phyloP scores from a whole-genome alignment of 2,888 invertebrate genomes.

The Amphimallon solstitiale region DNA sequence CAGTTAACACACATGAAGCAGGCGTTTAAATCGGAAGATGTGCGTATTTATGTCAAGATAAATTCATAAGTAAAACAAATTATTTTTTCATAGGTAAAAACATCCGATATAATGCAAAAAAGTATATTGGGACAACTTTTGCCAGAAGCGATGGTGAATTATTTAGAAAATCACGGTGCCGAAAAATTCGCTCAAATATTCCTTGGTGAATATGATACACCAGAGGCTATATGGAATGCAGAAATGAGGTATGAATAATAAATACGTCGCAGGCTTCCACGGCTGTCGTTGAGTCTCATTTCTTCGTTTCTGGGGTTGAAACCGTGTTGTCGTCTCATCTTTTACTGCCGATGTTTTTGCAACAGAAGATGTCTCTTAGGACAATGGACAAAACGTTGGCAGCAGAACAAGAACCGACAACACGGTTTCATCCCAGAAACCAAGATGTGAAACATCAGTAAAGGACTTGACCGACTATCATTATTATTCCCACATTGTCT shows the following conservation, averaged over 20 bases:
- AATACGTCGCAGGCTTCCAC: too few species aligned
- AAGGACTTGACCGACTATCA: too few species aligned
- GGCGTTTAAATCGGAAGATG: conserved; percentile 92
- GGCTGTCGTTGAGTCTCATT: too few species aligned
- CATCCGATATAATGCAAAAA: conserved; percentile 87
- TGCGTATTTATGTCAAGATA: conserved; percentile 59
- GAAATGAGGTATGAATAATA: conserved; percentile 96
- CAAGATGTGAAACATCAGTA: too few species aligned
- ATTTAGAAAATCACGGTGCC: conserved; percentile 96
- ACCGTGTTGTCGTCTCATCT: too few species aligned
- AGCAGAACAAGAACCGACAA: too few species aligned
- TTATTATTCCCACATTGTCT: too few species aligned
- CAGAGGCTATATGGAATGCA: conserved; percentile 98
- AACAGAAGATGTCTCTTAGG: too few species aligned
- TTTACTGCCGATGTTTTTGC: too few species aligned
- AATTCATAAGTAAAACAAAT: not conserved
- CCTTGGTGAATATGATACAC: conserved; percentile 98
- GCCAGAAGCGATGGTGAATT: conserved; percentile 99
- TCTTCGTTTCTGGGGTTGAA: too few species aligned
- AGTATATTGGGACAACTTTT: conserved; percentile 93
- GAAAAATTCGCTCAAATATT: conserved; percentile 98
- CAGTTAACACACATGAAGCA: conserved; percentile 96
- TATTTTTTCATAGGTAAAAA: conserved; percentile 53
- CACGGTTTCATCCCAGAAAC: too few species aligned
- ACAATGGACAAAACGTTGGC: too few species aligned